Conservation (phyloP, 2,113 vertebrate species). For the Brachirus orientalis region DNA sequence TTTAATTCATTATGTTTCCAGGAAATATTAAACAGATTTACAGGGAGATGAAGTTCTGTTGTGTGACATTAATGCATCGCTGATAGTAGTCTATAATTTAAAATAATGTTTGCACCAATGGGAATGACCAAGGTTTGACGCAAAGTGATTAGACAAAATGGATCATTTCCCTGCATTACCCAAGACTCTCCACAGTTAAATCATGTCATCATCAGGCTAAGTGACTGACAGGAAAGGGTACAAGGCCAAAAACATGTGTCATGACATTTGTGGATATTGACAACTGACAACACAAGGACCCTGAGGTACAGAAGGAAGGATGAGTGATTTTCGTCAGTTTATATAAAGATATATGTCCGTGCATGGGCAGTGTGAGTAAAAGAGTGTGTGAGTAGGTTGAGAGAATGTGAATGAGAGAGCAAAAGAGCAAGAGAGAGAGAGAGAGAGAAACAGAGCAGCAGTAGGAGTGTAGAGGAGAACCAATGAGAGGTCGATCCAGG, state of each 20-base stretch:
- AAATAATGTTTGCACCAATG: background rate
- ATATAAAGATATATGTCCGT: too few relatives aligned
- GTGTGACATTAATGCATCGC: background rate
- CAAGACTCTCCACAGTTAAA: background rate
- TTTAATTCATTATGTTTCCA: conserved; percentile 18
- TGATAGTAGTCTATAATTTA: background rate
- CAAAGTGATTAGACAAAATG: background rate
- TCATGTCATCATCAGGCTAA: background rate
- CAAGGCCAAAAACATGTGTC: too few relatives aligned
- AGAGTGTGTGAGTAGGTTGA: conserved; percentile 12
- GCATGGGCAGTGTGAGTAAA: conserved; percentile 46
- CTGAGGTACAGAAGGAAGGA: background rate
- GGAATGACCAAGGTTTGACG: too few relatives aligned
- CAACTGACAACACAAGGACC: background rate
- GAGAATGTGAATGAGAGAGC: conserved; percentile 13
- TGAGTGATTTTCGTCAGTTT: background rate
- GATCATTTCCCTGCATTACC: background rate
- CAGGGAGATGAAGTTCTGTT: background rate
- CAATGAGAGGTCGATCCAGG: conserved; percentile 69
- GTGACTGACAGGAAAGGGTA: too few relatives aligned
- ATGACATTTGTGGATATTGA: too few relatives aligned
- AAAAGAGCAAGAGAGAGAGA: background rate
- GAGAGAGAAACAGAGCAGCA: conserved; percentile 36
- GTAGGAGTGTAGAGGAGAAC: conserved; percentile 52
- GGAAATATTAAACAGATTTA: conserved; percentile 17